phyloP scores from a whole-genome alignment of 2,113 vertebrate genomes.

The Ivindomyrus marchei region DNA sequence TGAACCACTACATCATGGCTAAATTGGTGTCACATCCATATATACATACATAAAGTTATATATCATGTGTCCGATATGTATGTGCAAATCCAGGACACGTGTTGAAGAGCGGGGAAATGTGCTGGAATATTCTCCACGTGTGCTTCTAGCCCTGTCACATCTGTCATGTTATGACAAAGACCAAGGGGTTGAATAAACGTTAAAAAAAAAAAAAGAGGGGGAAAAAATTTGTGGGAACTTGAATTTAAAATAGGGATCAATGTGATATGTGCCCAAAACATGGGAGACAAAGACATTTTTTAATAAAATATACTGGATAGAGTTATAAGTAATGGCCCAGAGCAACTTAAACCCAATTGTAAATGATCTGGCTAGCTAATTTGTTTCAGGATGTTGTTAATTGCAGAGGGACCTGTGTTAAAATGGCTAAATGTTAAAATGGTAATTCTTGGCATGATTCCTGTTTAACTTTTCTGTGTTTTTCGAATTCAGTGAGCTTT shows the following conservation, averaged over 20 bases:
- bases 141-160: neutral
- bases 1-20: neutral
- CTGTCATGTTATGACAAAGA: neutral
- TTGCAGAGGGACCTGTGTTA: neutral
- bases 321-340: neutral
- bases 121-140: neutral
- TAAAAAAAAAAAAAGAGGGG: neutral
- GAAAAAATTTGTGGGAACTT: neutral
- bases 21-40: conserved; percentile 10
- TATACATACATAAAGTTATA: neutral
- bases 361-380: neutral
- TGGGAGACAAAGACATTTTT: neutral
- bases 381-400: neutral
- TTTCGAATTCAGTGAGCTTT: neutral
- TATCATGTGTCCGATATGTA: conserved; percentile 8
- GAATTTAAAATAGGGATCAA: conserved; percentile 9
- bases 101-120: neutral
- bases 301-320: neutral
- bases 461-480: neutral
- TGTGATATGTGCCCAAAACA: neutral
- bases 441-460: neutral
- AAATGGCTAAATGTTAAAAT: neutral
- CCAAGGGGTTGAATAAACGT: neutral
- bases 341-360: neutral
- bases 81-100: conserved; percentile 1